Evolutionary conservation across 2,797 vertebrate species (phyloP).

Genomic region (Masticophis lateralis): DNA sequence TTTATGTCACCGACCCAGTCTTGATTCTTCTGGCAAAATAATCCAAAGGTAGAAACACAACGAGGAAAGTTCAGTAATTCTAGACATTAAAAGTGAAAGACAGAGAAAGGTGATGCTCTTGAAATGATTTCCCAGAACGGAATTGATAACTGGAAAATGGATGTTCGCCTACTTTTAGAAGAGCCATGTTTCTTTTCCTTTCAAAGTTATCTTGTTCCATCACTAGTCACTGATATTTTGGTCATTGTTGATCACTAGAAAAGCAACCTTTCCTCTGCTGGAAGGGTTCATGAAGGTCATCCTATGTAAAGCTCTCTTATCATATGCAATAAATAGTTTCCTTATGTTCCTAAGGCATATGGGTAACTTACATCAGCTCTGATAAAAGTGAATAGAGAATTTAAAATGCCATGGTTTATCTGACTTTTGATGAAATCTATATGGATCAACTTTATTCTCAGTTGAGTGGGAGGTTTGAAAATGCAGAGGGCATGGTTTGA

Average conservation of each 20-base stretch:
- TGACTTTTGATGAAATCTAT: neutral
- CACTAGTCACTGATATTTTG: neutral
- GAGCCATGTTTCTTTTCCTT: neutral
- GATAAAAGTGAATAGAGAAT: neutral
- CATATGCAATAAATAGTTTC: neutral
- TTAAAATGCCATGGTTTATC: neutral
- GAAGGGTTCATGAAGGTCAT: neutral
- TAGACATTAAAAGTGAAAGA: neutral
- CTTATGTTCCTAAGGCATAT: neutral
- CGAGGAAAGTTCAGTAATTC: neutral
- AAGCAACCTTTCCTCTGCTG: neutral
- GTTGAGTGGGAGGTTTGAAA: neutral
- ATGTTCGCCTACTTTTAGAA: neutral
- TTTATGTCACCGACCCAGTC: neutral
- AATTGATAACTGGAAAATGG: neutral
- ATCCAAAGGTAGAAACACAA: neutral
- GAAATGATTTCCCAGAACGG: neutral
- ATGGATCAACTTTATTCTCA: neutral
- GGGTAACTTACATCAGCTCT: neutral
- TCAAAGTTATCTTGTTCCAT: neutral
- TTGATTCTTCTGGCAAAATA: neutral
- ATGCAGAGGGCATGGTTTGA: neutral
- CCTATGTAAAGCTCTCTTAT: neutral
- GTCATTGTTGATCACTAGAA: neutral
- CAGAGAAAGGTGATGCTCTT: neutral